Percentiles rank a stretch among this genome's conserved stretches.
Evolutionary conservation across 2,113 vertebrate species (phyloP).

Genomic region (Heteronetta atricapilla): DNA sequence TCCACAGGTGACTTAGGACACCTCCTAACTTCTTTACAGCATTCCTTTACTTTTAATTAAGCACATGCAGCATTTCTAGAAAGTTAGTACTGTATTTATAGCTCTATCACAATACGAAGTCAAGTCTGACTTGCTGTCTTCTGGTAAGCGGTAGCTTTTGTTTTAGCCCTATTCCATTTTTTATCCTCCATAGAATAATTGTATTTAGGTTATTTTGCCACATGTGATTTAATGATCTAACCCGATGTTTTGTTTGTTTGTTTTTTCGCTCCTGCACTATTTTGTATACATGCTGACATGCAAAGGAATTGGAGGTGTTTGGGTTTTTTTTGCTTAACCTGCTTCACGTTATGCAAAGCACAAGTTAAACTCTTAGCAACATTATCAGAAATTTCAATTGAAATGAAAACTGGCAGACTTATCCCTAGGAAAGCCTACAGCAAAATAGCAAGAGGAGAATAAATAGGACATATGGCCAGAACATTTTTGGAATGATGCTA

Average conservation of each 20-base stretch:
- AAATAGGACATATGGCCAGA: not conserved
- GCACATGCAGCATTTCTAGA: not conserved
- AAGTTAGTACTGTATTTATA: not conserved
- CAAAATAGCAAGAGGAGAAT: not conserved
- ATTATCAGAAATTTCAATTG: conserved; percentile 3
- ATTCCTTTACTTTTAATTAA: not conserved
- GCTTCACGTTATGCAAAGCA: not conserved
- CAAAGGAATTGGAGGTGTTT: not conserved
- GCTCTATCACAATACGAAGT: not conserved
- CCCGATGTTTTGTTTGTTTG: not conserved
- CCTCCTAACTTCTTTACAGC: not conserved
- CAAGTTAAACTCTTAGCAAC: not conserved
- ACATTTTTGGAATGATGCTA: not conserved
- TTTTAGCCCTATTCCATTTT: not conserved
- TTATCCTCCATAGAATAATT: not conserved
- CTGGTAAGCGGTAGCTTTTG: not conserved
- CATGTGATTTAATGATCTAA: not conserved
- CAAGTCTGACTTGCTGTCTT: not conserved
- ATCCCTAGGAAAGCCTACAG: not conserved
- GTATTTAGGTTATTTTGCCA: not conserved
- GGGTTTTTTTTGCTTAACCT: not conserved
- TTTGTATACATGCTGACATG: not conserved
- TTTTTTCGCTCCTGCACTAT: not conserved
- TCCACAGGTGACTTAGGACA: not conserved
- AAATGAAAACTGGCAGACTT: not conserved